phyloP scores from a whole-genome alignment of 2,797 vertebrate genomes.

The Hypotaenidia philippensis region DNA sequence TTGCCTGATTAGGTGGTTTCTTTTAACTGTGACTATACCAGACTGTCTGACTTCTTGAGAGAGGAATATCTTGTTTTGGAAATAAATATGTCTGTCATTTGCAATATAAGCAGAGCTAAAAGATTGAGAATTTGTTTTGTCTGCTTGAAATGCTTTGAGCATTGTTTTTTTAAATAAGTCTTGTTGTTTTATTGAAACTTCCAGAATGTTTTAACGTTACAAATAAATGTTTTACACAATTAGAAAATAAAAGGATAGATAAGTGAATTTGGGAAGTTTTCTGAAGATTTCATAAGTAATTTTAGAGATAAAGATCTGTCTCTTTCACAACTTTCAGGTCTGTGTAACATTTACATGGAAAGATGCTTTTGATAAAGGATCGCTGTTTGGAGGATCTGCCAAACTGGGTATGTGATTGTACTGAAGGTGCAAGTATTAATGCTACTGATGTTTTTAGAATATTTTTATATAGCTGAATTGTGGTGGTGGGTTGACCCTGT shows the following conservation, averaged over 20 bases:
- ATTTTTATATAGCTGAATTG: neutral
- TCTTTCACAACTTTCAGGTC: conserved; percentile 80
- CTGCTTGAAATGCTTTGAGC: neutral
- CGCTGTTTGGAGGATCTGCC: conserved; percentile 95
- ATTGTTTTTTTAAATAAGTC: neutral
- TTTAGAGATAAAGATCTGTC: neutral
- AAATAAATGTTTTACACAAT: neutral
- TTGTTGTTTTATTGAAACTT: neutral
- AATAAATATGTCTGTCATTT: neutral
- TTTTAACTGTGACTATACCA: neutral
- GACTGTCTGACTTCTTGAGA: neutral
- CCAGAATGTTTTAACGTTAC: neutral
- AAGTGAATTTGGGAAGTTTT: neutral
- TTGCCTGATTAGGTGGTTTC: neutral
- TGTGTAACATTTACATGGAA: conserved; percentile 99
- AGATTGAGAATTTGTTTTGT: neutral
- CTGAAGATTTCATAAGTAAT: neutral
- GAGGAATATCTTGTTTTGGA: neutral
- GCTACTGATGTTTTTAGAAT: neutral
- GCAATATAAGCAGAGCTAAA: neutral
- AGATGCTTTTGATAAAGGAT: conserved; percentile 99
- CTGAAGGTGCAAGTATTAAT: neutral
- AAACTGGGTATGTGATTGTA: conserved; percentile 88
- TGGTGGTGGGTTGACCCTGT: too few relatives aligned
- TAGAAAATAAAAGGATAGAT: neutral